Conservation (phyloP, 1,140 invertebrate genomes). For the Zaprionus capensis region DNA sequence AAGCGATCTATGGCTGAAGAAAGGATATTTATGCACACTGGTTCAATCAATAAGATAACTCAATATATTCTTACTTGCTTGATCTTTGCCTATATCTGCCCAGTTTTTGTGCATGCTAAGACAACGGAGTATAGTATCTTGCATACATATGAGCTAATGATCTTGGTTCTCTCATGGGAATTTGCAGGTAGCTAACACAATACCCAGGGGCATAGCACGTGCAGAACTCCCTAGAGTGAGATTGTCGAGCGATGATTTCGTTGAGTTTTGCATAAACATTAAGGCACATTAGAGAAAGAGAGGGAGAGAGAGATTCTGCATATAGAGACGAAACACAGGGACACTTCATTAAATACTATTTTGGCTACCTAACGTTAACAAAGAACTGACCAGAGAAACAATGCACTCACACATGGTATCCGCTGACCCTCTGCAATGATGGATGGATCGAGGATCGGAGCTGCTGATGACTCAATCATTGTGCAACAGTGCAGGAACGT, state of each 20-base stretch:
- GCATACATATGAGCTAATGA: conserved; percentile 6
- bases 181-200: conserved; percentile 8
- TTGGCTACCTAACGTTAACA: conserved; percentile 55
- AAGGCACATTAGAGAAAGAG: conserved; percentile 57
- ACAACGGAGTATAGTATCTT: neutral
- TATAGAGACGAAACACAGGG: conserved; percentile 19
- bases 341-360: conserved; percentile 73
- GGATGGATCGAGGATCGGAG: conserved; percentile 15
- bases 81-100: neutral
- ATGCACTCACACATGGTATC: conserved; percentile 6
- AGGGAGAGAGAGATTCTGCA: neutral
- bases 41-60: neutral
- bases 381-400: conserved; percentile 20
- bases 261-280: conserved; percentile 69
- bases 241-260: conserved; percentile 6
- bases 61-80: neutral
- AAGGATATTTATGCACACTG: neutral
- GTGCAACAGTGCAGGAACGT: conserved; percentile 48
- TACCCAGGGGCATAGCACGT: conserved; percentile 34
- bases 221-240: conserved; percentile 27
- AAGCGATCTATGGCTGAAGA: neutral
- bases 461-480: conserved; percentile 70
- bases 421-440: conserved; percentile 19
- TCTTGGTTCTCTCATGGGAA: neutral
- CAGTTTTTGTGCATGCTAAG: neutral